Evolutionary conservation across 2,113 vertebrate genomes (phyloP).

Genomic region (Philantomba maxwellii): DNA sequence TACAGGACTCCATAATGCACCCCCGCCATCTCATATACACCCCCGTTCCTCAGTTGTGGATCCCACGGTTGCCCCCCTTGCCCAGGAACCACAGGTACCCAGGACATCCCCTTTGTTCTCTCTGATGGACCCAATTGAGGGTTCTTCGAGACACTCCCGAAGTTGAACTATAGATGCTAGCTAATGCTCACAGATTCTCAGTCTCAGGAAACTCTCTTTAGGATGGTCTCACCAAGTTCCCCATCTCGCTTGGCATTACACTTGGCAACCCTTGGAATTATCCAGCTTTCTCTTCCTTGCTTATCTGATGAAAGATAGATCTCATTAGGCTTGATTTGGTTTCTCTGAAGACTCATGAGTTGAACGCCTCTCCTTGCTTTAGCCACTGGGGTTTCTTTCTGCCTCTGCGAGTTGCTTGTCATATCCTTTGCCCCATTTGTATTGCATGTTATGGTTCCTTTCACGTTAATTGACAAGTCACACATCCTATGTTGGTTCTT

Average conservation of each 20-base stretch:
- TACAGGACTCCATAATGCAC: no score
- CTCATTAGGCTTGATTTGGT: background rate
- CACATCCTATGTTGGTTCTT: background rate
- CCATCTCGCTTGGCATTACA: background rate
- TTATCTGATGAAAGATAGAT: background rate
- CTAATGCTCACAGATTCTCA: accelerated
- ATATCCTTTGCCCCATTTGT: background rate
- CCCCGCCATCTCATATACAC: background rate
- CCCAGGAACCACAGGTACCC: background rate
- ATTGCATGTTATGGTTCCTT: background rate
- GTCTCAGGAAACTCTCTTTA: background rate
- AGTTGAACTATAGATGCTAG: background rate
- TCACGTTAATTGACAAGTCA: background rate
- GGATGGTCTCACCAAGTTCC: background rate
- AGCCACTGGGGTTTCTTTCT: background rate
- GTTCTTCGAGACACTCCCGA: background rate
- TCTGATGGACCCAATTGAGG: background rate
- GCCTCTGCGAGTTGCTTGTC: background rate
- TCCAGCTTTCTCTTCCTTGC: background rate
- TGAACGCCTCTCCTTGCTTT: background rate
- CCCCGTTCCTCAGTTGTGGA: background rate
- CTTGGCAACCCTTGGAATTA: background rate
- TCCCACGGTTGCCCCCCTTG: background rate
- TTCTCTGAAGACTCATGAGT: background rate
- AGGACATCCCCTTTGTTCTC: background rate